A percentile compares a stretch with the other conserved stretches of the same genome.
These are phyloP conservation scores for Palloptera scutellata DNA, from an alignment of 2,888 invertebrate genomes.

Conservation along the genomic window DNA sequence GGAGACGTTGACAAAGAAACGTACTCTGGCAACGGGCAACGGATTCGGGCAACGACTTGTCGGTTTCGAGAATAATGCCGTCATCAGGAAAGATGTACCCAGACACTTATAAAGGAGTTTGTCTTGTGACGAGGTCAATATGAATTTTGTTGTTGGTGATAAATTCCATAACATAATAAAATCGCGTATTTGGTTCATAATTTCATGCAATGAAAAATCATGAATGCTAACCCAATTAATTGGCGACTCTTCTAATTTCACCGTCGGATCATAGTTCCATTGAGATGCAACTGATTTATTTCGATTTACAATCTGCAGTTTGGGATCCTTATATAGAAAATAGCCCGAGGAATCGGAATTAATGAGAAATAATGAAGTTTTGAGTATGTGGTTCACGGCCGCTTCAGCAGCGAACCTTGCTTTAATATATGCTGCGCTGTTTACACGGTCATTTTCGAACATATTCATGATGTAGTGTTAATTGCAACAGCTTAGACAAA, in stretches of 20 bases:
- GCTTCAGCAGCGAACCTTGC: no score
- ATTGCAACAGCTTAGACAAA: no score
- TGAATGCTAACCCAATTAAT: slow-evolving; percentile 26
- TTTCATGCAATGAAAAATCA: slow-evolving; percentile 21
- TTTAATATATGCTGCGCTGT: no score
- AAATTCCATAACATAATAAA: slow-evolving; percentile 52
- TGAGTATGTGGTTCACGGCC: no score
- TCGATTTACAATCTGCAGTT: no score
- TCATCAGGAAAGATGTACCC: slow-evolving; percentile 49
- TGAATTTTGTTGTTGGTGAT: slow-evolving; percentile 53
- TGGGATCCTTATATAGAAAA: no score
- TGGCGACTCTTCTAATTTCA: background rate
- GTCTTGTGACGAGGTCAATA: slow-evolving; percentile 44
- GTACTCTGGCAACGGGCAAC: slow-evolving; percentile 56
- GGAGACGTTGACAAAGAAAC: slow-evolving; percentile 53
- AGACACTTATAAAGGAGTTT: slow-evolving; percentile 40
- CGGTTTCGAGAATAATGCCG: slow-evolving; percentile 57
- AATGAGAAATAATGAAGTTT: no score
- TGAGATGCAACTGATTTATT: no score
- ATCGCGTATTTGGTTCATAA: slow-evolving; percentile 44
- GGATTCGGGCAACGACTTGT: slow-evolving; percentile 57
- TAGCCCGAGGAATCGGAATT: no score
- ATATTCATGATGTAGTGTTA: no score
- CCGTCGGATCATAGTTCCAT: no score
- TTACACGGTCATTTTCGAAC: no score